Evolutionary conservation across 2,888 invertebrate genomes (phyloP).

Genomic region (Muscina levida): DNA sequence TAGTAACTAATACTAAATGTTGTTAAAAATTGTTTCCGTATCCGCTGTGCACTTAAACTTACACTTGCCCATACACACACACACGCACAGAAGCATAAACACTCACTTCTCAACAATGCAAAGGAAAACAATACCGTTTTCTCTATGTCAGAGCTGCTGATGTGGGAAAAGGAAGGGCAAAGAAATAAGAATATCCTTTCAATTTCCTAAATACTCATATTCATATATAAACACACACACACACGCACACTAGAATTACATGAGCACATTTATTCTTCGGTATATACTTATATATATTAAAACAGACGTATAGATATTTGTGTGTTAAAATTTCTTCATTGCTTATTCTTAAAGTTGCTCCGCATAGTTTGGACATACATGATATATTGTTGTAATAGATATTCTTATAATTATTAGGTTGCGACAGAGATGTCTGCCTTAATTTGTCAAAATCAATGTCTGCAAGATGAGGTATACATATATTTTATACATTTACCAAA

Average conservation of each 20-base stretch:
- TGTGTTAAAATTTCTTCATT: conserved; percentile 23
- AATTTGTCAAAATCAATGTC: too few species aligned
- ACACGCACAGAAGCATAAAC: conserved; percentile 33
- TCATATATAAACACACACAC: neutral
- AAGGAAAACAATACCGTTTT: conserved; percentile 11
- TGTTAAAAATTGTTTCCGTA: conserved; percentile 67
- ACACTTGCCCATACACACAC: conserved; percentile 54
- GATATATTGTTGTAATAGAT: neutral
- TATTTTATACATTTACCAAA: too few species aligned
- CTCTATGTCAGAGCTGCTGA: conserved; percentile 32
- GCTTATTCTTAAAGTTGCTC: conserved; percentile 26
- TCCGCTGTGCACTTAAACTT: conserved; percentile 66
- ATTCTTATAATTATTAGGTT: conserved; percentile 37
- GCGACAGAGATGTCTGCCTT: conserved; percentile 25
- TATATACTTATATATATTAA: neutral
- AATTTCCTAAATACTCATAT: conserved; percentile 30
- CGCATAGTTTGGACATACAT: conserved; percentile 3
- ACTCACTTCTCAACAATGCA: neutral
- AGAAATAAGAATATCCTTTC: conserved; percentile 45
- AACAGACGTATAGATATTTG: neutral
- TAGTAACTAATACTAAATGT: conserved; percentile 54
- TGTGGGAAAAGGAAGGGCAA: conserved; percentile 22
- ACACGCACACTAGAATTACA: neutral
- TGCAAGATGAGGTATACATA: too few species aligned
- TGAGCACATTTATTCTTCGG: neutral